Percentiles rank a stretch among this genome's conserved stretches.
These are phyloP conservation scores for Larimichthys polyactis DNA, from an alignment of 2,113 vertebrate species.

Conservation along the genomic window DNA sequence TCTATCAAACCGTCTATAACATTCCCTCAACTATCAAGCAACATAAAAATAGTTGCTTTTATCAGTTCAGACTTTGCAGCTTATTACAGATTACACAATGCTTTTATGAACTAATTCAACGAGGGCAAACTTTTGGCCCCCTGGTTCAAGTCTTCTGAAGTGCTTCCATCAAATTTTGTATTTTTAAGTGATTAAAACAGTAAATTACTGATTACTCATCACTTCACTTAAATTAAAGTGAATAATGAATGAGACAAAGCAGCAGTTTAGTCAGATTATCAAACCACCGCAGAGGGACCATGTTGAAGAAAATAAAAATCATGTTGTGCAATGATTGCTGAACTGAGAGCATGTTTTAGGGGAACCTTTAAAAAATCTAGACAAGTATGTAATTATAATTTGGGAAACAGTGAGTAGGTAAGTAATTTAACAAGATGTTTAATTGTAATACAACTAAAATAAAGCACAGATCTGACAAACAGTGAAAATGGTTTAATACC, in stretches of 20 bases:
- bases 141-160: background rate
- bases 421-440: background rate
- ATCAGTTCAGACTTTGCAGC: background rate
- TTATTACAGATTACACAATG: background rate
- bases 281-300: background rate
- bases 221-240: background rate
- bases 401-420: background rate
- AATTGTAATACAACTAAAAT: background rate
- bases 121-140: too few species aligned
- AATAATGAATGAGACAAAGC: background rate
- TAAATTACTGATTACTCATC: background rate
- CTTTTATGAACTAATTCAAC: background rate
- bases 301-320: background rate
- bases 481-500: background rate
- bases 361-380: background rate
- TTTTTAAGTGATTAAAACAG: background rate
- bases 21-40: background rate
- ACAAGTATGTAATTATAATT: background rate
- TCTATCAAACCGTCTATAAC: background rate
- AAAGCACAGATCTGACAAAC: background rate
- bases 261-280: background rate
- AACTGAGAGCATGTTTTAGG: background rate
- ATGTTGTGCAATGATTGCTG: background rate
- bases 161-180: background rate
- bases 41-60: background rate